Evolutionary conservation across 2,113 vertebrate genomes (phyloP), one percentile per base, ranked within the genome.

Genomic region (Crotalus horridus): DNA sequence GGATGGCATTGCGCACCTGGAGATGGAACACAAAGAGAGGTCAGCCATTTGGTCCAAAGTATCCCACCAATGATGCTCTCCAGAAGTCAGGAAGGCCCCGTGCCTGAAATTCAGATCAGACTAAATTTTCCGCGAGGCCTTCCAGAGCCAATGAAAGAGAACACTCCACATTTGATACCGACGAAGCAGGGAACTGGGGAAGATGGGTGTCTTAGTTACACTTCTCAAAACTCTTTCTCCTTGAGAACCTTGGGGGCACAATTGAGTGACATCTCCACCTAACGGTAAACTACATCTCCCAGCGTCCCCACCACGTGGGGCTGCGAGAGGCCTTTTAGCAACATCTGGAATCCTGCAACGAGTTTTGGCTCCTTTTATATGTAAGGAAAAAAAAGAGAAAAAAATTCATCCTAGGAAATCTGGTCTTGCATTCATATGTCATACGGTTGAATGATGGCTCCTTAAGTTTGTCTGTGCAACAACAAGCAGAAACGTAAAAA

Each of bases 1-100:
- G 98, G 95, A 99, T 98, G 94, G 98, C 98, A 95, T 98, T 98
- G 95, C 98, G 98, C 96, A 99, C 99, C 99, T 99, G 95, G 89
- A 48, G 91, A 64, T 9, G 20, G n/a, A 88, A 43, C n/a, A 6
- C 85, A 93, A 87, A 29, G 3, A 1, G 81, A 93, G 91, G 54
- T 6, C 26, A 64, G 2, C 89, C 23, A 26, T n/a, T 46, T 9
- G 56, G 17, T 69, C 21, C 88, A 43, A 20, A 43, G 4, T 1
- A n/a, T 3, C 46, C 46, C 85, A 51, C 20, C 2, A 12, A 3
- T 1, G 69, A 81, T 39, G n/a, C 1, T 20, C 15, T 39, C 15
- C 69, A 39, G 6, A 20, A 39, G 15, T 43, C 74, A 81, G 74
- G 74, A 81, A 39, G 33, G 15, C 4, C 64, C 64, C 6, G 1